Conservation (phyloP, 2,113 vertebrate genomes). For the Noturus placidus region DNA sequence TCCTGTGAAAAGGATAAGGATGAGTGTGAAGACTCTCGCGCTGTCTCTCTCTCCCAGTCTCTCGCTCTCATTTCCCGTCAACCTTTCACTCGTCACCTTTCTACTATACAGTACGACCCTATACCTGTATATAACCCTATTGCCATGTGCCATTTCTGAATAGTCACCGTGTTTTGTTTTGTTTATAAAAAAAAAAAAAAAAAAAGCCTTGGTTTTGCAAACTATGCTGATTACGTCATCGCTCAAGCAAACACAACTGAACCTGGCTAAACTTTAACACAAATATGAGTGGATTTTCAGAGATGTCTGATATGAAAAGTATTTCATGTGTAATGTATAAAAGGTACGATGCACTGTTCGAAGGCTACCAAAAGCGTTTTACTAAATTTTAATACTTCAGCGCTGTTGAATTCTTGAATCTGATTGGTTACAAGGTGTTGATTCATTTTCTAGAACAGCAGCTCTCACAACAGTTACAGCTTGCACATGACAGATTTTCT, state of each 20-base stretch:
- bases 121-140: constrained; percentile 20
- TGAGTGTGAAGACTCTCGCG: constrained; percentile 69
- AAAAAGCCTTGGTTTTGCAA: not conserved
- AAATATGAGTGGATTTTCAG: not conserved
- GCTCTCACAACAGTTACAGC: not conserved
- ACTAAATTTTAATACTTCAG: not conserved
- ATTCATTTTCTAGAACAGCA: not conserved
- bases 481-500: not conserved
- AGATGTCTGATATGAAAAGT: not conserved
- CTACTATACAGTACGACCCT: not conserved
- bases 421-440: not conserved
- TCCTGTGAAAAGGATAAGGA: constrained; percentile 75
- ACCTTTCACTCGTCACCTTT: constrained; percentile 5
- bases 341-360: not conserved
- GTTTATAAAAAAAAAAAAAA: not conserved
- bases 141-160: constrained; percentile 27
- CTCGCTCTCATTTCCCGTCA: constrained; percentile 44
- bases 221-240: not conserved
- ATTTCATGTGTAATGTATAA: not conserved
- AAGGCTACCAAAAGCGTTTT: not conserved
- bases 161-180: not conserved
- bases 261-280: not conserved
- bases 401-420: not conserved
- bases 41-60: constrained; percentile 30
- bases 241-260: not conserved